A percentile compares a stretch with the other conserved stretches of the same genome.
phyloP scores from a whole-genome alignment of 2,888 invertebrate species.

The Troides oblongomaculatus region DNA sequence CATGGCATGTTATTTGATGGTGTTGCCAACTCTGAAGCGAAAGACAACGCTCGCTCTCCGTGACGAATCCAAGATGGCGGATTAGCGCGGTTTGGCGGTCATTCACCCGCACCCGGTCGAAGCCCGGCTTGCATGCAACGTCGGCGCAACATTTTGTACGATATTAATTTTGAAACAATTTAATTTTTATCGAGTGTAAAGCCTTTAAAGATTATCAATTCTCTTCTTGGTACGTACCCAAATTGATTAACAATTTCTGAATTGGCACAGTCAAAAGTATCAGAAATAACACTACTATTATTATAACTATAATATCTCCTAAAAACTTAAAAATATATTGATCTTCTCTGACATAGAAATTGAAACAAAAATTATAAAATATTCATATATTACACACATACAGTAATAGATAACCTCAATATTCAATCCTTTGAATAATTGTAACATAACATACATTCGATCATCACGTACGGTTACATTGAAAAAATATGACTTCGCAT shows the following conservation, averaged over 20 bases:
- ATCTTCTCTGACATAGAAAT: background rate
- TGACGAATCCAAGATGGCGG: constrained; percentile 77
- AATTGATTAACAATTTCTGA: background rate
- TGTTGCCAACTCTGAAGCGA: constrained; percentile 50
- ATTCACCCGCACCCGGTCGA: constrained; percentile 66
- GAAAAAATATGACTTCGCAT: constrained; percentile 35
- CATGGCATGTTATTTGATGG: constrained; percentile 35
- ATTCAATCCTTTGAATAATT: background rate
- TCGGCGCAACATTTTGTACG: constrained; percentile 53
- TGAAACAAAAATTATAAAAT: background rate
- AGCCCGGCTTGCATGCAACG: constrained; percentile 51
- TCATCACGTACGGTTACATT: constrained; percentile 17
- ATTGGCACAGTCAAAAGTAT: background rate
- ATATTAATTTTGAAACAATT: constrained; percentile 40
- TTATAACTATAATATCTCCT: background rate
- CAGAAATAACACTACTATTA: background rate
- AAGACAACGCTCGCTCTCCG: constrained; percentile 72
- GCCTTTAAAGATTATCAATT: constrained; percentile 18
- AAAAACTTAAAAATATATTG: background rate
- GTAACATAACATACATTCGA: background rate
- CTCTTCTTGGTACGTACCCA: constrained; percentile 8
- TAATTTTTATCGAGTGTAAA: constrained; percentile 28
- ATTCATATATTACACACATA: no score
- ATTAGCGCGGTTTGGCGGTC: constrained; percentile 76
- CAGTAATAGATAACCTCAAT: background rate